Conservation (phyloP, 1,140 invertebrate species). For the Nomia melanderi region DNA sequence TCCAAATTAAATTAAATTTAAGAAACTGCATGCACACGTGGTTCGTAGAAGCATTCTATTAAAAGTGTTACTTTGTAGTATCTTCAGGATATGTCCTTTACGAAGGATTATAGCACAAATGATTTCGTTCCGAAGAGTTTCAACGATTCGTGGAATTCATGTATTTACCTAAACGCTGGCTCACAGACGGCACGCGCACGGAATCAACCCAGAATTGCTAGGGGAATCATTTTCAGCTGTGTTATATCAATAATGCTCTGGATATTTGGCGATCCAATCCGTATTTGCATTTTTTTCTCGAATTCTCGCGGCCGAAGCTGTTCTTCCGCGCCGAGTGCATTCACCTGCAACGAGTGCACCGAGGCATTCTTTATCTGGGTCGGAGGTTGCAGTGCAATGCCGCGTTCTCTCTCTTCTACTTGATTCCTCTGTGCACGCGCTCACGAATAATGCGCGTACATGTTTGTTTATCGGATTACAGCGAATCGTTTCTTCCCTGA, state of each 20-base stretch:
- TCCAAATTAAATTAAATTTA: too few species aligned
- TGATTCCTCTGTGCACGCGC: conserved; percentile 26
- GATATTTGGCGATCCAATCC: not conserved
- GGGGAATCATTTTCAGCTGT: not conserved
- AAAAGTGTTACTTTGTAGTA: too few species aligned
- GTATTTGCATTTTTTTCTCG: conserved; percentile 15
- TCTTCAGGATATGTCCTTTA: too few species aligned
- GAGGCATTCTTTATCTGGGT: conserved; percentile 59
- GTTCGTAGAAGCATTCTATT: too few species aligned
- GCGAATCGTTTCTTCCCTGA: not conserved
- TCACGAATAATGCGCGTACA: not conserved
- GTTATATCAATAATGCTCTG: too few species aligned
- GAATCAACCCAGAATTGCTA: not conserved
- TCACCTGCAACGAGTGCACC: conserved; percentile 61
- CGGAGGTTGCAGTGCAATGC: conserved; percentile 55
- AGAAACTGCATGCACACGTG: too few species aligned
- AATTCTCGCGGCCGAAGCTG: not conserved
- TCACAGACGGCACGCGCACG: not conserved
- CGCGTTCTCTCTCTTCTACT: conserved; percentile 32
- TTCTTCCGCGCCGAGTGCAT: conserved; percentile 40
- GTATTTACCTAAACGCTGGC: not conserved
- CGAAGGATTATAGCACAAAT: too few species aligned
- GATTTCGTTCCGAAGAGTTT: not conserved
- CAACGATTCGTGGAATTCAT: not conserved
- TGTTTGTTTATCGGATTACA: conserved; percentile 18